Base-by-base conservation (phyloP, 2,888 invertebrate species). In the Lasioglossum morio region DNA sequence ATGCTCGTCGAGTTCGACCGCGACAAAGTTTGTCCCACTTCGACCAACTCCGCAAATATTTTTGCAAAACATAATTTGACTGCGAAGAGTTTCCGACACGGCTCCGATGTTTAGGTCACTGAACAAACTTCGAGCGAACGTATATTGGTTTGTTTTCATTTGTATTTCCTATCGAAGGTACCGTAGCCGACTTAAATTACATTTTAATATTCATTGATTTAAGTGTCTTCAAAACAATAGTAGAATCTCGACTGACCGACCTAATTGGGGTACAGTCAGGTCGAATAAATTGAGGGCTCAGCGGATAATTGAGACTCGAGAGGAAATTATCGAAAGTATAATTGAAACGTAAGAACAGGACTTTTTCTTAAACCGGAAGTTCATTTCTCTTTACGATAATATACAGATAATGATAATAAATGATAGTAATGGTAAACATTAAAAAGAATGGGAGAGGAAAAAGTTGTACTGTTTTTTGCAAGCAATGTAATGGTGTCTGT, bases 1-100 rank as follows among this genome's bases (percentile, higher is more conserved):
- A 72, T 74, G 30, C 72, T 40, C 74, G 10, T 53, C 43, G 57
- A n/a, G 40, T 72, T 30, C 30, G 40, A 23, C 63, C 34, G 63
- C 48, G 23, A 43, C 34, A 37, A 78, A 78, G 40, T 82, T 75
- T 46, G 53, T 10, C 30, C 72, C 37, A 78, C 34, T 78, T 82
- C 63, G 60, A 53, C 23, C 60, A 53, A 72, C 40, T 72, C 70
- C 37, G 40, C 60, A 34, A 70, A 40, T 74, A 72, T 78, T 78
- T 72, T 82, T 70, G 34, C 72, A 73, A 63, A 23, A 19, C 77
- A 48, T 14, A 43, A 53, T 43, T 40, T 48, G 63, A 77, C 37
- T 23, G 34, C 60, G 4, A 74, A 84, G 48, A 84, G 48, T 76
- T 72, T 48, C 57, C 27, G 57, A 14, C 46, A 40, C n/a, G 57